These are phyloP conservation scores for Caerostris extrusa DNA, from an alignment of 1,140 invertebrate species.

Conservation along the genomic window DNA sequence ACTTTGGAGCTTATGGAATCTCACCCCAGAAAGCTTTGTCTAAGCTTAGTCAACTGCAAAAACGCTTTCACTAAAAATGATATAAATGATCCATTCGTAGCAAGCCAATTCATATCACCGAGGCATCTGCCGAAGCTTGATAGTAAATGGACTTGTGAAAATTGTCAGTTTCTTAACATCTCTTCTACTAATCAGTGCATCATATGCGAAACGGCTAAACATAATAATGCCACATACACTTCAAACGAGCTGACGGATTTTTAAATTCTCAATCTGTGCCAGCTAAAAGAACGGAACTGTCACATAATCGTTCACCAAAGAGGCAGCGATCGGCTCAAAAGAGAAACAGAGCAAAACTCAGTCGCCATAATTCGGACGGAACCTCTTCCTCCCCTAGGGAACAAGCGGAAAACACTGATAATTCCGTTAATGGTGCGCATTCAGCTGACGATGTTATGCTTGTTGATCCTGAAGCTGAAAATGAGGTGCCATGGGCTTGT, in stretches of 20 bases:
- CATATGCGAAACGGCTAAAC: constrained; percentile 78
- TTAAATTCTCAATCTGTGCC: constrained; percentile 69
- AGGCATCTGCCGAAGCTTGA: constrained; percentile 77
- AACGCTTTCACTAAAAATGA: constrained; percentile 53
- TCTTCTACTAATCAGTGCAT: constrained; percentile 79
- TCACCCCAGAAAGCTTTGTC: constrained; percentile 66
- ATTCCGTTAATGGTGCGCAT: constrained; percentile 71
- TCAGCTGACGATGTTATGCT: constrained; percentile 78
- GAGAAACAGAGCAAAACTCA: constrained; percentile 84
- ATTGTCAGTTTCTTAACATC: constrained; percentile 80
- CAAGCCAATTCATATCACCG: constrained; percentile 72
- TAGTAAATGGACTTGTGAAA: constrained; percentile 80
- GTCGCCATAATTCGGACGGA: constrained; percentile 84
- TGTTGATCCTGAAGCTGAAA: constrained; percentile 64
- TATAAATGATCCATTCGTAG: constrained; percentile 61
- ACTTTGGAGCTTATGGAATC: constrained; percentile 70
- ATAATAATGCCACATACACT: constrained; percentile 75
- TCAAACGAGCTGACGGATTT: constrained; percentile 69
- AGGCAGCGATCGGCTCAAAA: constrained; percentile 85
- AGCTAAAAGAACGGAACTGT: constrained; percentile 65
- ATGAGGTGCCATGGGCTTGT: constrained; percentile 83
- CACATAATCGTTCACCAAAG: constrained; percentile 82
- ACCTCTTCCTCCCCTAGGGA: constrained; percentile 63
- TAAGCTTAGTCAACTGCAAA: constrained; percentile 50
- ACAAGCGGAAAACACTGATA: constrained; percentile 45